Conservation (phyloP, 2,797 vertebrate species). For the Silurus lanzhouensis region DNA sequence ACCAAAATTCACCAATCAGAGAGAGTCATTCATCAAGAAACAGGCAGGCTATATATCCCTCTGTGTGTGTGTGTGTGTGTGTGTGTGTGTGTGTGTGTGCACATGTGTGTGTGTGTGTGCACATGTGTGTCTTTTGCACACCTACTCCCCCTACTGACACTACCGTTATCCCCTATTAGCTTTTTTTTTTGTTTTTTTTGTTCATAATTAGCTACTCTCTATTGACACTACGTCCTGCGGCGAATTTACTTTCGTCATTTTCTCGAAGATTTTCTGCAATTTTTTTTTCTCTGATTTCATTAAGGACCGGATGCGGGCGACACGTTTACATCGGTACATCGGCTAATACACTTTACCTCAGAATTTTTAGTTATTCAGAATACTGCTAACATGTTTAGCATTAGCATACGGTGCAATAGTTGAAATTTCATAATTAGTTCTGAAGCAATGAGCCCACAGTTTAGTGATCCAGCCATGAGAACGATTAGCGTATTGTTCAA, state of each 20-base stretch:
- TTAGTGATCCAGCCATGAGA: too few relatives aligned
- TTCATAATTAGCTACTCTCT: not conserved
- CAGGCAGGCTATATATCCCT: conserved; percentile 26
- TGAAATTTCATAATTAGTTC: not conserved
- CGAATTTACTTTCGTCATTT: not conserved
- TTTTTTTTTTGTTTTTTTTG: not conserved
- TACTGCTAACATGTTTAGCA: too few relatives aligned
- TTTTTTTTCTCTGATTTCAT: not conserved
- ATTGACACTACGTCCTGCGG: not conserved
- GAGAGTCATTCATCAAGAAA: conserved; percentile 39
- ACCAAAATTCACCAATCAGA: conserved; percentile 48
- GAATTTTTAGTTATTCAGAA: not conserved
- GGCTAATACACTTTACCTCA: not conserved
- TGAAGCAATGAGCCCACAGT: too few relatives aligned
- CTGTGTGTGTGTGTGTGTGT: not conserved
- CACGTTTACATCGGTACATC: not conserved
- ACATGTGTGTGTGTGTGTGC: too few relatives aligned
- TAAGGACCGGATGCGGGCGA: not conserved
- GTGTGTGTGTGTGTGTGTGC: not conserved
- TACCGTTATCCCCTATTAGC: conserved; percentile 9
- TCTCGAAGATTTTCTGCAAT: not conserved
- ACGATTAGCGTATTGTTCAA: too few relatives aligned
- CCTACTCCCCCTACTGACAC: conserved; percentile 32
- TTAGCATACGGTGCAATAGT: not conserved
- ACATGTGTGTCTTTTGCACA: not conserved